phyloP scores from a whole-genome alignment of 1,140 invertebrate genomes.

The Diploscapter pachys region DNA sequence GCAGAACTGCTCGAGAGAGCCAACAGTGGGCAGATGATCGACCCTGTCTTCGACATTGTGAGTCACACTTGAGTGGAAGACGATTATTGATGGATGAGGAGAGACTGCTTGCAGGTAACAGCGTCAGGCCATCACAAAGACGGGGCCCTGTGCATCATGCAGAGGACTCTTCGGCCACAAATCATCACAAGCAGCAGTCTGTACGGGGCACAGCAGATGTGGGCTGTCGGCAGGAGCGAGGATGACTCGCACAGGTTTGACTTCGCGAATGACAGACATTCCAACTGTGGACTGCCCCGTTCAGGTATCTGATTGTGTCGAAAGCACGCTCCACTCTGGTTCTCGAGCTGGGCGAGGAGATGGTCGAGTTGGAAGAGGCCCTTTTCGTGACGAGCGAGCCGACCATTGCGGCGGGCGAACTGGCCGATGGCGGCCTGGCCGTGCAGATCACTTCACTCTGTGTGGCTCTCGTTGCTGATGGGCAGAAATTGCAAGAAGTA shows the following conservation, averaged over 20 bases:
- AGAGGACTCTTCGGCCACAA: constrained; percentile 65
- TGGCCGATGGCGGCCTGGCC: constrained; percentile 85
- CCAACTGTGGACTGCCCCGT: not conserved
- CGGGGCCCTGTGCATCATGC: constrained; percentile 86
- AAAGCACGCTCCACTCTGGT: constrained; percentile 46
- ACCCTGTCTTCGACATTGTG: constrained; percentile 82
- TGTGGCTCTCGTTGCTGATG: constrained; percentile 43
- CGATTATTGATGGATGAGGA: not conserved
- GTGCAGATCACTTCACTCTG: constrained; percentile 55
- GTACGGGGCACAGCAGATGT: constrained; percentile 51
- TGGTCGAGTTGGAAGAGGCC: constrained; percentile 91
- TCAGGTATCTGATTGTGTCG: constrained; percentile 49
- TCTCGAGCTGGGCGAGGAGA: constrained; percentile 67
- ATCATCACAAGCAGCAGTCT: constrained; percentile 73
- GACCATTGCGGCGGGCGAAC: constrained; percentile 88
- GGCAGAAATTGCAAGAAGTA: constrained; percentile 23
- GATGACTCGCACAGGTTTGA: constrained; percentile 35
- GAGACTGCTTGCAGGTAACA: constrained; percentile 73
- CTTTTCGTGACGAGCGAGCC: constrained; percentile 84
- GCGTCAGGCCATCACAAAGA: constrained; percentile 93
- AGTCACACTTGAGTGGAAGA: constrained; percentile 65
- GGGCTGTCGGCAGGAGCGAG: constrained; percentile 45
- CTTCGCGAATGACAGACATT: not conserved
- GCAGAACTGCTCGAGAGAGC: constrained; percentile 25
- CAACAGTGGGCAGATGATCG: constrained; percentile 15